Base-by-base conservation (phyloP, 2,113 vertebrate species). In the Heterotilapia buettikoferi region DNA sequence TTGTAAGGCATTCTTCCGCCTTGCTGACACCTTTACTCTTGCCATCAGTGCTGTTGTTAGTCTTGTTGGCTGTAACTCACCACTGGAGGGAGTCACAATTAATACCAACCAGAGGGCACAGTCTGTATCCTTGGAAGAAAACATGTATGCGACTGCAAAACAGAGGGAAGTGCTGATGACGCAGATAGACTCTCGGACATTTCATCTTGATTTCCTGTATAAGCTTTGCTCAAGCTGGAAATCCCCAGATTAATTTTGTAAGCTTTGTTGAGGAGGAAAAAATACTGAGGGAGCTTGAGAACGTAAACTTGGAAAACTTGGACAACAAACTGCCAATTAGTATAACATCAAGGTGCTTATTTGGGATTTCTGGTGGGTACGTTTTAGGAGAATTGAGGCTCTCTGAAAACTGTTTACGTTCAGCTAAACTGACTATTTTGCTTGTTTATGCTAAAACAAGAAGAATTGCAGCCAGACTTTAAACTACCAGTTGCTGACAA, bases 331-430 rank as follows among this genome's bases (percentile, higher is more conserved):
- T 89, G 16, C 26, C 53, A 54, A 73, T 83, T 90, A 81, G 31
- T 29, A 26, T 68, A 14, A 47, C 57, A 11, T 52, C 24, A 81
- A 84, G 61, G 84, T 88, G 50, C 71, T 83, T 59, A 89, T 88
- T 90, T 61, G 3, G 6, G 13, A 43, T 36, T 29, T 33, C 29
- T 76, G 8, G 10, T 26, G 31, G 76, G 5, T 53, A 56, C 29
- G 9, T 86, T 83, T 16, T 31, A 2, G 2, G 2, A 76, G 33
- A 47, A 66, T 47, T 3, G 59, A 63, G n/a, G 4, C 29, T 18
- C 6, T 7, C 3, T 12, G 9, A 3, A 53, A 84, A n/a, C 10
- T 0, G 10, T 19, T 78, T 78, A 8, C 5, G 2, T 50, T 50
- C 16, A 78, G 71, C 7, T 50, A 52, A 80, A 76, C 36, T 80